Evolutionary conservation across 35 echinoderm and acorn worm genomes (phyloP), one percentile per base, ranked within the genome.

Genomic region (Acanthaster planci): DNA sequence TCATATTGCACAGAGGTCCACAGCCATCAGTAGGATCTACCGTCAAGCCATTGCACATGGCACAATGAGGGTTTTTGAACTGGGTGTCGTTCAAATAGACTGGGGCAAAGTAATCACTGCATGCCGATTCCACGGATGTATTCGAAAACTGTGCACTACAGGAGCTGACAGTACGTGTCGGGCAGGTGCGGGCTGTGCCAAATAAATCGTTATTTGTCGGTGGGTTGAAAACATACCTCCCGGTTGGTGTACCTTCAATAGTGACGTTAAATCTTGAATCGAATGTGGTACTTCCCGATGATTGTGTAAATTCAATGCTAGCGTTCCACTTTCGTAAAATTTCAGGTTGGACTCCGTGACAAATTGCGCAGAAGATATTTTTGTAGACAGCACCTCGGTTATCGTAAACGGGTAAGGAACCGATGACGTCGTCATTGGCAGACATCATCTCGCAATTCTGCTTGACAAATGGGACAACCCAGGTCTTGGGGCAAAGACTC

Each of bases 351-450:
- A 42, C 37, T 21, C 90, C 90, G 35, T 92, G 84, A 54, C 90
- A 92, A 55, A 76, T 60, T 8, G 90, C 90, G 40, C 90, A 92
- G 77, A 86, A 92, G 0, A 92, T 53, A 47, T 92, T 92, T 27
- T 86, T 87, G 58, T 81, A 92, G 14, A 82, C 37, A 8, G n/a
- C 60, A 7, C 90, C 84, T 1, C 76, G 32, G 8, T 37, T 35
- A 52, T 81, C 90, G 77, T 78, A 92, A 26, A 92, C 90, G 1
- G 90, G 90, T 37, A 90, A 58, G 38, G 72, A 67, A 0, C 67
- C 51, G n/a, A 90, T 85, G 39, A 92, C 83, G 35, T 86, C 77
- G 37, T 67, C 19, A 19, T n/a, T 15, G 19, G 23, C 36, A 30
- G 40, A 31, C 8, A 54, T 8, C 34, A 38, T 78, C 76, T 86